These are phyloP conservation scores for Oryzias celebensis DNA, from an alignment of 2,113 vertebrate species.

Conservation along the genomic window DNA sequence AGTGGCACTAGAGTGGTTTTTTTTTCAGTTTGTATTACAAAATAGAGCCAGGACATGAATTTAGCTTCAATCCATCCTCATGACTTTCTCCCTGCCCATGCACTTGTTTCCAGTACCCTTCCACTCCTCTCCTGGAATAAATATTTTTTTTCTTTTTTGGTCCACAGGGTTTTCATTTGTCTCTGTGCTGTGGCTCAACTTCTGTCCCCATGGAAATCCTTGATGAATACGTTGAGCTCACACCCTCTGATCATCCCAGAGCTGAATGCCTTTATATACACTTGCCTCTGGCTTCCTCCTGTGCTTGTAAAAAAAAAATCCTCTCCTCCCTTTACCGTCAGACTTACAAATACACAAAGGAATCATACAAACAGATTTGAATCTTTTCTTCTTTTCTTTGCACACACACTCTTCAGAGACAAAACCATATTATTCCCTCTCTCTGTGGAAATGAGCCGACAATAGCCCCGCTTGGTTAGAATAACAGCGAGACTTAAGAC, in stretches of 20 bases:
- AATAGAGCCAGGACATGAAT: conserved; percentile 57
- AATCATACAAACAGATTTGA: conserved; percentile 44
- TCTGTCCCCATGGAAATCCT: conserved; percentile 54
- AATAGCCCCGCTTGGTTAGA: conserved; percentile 53
- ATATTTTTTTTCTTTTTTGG: conserved; percentile 66
- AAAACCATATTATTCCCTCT: conserved; percentile 34
- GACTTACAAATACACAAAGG: conserved; percentile 48
- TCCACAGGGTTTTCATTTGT: conserved; percentile 49
- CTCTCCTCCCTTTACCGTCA: conserved; percentile 13
- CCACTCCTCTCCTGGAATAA: conserved; percentile 66
- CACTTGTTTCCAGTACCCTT: conserved; percentile 59
- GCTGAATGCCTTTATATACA: conserved; percentile 58
- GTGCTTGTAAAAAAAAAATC: conserved; percentile 41
- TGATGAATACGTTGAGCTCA: conserved; percentile 62
- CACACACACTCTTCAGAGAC: conserved; percentile 46
- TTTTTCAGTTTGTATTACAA: conserved; percentile 56
- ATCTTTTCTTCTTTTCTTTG: conserved; percentile 47
- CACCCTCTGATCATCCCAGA: conserved; percentile 66
- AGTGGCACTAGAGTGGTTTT: conserved; percentile 66
- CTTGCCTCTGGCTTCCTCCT: conserved; percentile 51
- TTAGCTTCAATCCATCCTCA: conserved; percentile 67
- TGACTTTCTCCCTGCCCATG: conserved; percentile 43
- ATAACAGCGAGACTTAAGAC: conserved; percentile 71
- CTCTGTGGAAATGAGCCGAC: conserved; percentile 35
- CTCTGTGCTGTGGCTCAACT: conserved; percentile 43